Evolutionary conservation across 2,113 vertebrate species (phyloP).

Genomic region (Scytalopus superciliaris): DNA sequence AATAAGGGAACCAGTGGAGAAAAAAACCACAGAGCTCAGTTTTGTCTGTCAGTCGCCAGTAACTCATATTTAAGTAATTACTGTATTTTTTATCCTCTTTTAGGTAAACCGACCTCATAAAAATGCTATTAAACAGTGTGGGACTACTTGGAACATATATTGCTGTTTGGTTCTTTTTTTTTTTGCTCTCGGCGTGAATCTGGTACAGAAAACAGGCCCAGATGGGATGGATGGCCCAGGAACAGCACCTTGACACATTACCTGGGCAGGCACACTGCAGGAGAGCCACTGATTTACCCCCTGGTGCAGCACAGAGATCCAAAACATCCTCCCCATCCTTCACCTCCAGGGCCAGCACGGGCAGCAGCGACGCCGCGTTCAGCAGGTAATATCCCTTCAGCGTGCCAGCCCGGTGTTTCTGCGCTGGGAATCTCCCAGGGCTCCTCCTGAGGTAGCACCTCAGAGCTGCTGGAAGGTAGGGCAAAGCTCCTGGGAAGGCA

Average conservation of each 20-base stretch:
- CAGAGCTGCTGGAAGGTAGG: slow-evolving; percentile 62
- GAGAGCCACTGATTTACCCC: slow-evolving; percentile 89
- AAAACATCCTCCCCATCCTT: slow-evolving; percentile 84
- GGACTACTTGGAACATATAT: neutral
- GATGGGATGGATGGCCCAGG: neutral
- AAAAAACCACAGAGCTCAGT: neutral
- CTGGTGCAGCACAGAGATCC: slow-evolving; percentile 94
- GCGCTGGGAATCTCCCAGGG: slow-evolving; percentile 79
- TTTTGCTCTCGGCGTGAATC: neutral
- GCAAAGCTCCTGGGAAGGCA: slow-evolving; percentile 66
- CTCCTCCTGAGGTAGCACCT: slow-evolving; percentile 80
- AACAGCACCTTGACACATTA: neutral
- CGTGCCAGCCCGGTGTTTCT: slow-evolving; percentile 80
- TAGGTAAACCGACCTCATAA: neutral
- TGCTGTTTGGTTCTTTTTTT: rapidly evolving
- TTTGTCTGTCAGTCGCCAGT: neutral
- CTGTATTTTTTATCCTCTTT: neutral
- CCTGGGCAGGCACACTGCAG: slow-evolving; percentile 89
- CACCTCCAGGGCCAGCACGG: slow-evolving; percentile 87
- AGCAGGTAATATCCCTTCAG: slow-evolving; percentile 92
- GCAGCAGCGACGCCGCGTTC: slow-evolving; percentile 91
- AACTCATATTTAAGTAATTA: neutral
- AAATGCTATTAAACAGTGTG: neutral
- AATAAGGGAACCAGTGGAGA: neutral
- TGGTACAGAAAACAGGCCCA: neutral